Conservation (phyloP, 2,797 vertebrate genomes). For the Brachyalestes nurse region DNA sequence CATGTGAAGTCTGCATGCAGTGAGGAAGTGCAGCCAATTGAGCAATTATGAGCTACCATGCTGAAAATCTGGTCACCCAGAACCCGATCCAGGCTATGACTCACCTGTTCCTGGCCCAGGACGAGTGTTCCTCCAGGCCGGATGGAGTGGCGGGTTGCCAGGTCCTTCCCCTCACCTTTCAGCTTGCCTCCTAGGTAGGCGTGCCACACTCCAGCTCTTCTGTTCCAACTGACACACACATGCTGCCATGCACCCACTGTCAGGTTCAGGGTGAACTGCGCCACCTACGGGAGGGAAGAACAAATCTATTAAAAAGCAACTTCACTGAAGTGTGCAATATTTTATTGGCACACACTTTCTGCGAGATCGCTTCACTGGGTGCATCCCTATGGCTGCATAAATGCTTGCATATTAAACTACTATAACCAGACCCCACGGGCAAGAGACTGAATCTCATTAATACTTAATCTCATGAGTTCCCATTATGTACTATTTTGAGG, state of each 20-base stretch:
- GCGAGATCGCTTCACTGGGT: not conserved
- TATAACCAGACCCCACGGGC: conserved; percentile 1
- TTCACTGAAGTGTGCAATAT: conserved; percentile 21
- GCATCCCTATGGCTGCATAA: conserved; percentile 4
- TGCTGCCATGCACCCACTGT: conserved; percentile 92
- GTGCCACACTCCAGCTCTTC: conserved; percentile 90
- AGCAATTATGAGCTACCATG: conserved; percentile 19
- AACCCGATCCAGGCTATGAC: conserved; percentile 44
- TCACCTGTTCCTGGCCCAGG: conserved; percentile 85
- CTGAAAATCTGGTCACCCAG: conserved; percentile 34
- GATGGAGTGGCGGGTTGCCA: conserved; percentile 92
- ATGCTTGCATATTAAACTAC: conserved; percentile 13
- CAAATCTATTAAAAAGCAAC: conserved; percentile 34
- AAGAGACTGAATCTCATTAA: conserved; percentile 9
- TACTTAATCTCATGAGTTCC: conserved; percentile 1
- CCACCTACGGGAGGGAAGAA: conserved; percentile 79
- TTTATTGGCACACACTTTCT: conserved; percentile 2
- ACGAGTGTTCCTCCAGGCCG: conserved; percentile 89
- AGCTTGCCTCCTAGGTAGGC: conserved; percentile 91
- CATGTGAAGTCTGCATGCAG: not conserved
- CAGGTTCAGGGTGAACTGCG: conserved; percentile 88
- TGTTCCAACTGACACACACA: conserved; percentile 91
- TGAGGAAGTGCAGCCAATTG: conserved; percentile 18
- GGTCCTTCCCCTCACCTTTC: conserved; percentile 84
- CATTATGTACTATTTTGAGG: conserved; percentile 12